Evolutionary conservation across 1,140 invertebrate species (phyloP), one percentile per base, ranked within the genome.

Genomic region (Megalonaias nervosa): DNA sequence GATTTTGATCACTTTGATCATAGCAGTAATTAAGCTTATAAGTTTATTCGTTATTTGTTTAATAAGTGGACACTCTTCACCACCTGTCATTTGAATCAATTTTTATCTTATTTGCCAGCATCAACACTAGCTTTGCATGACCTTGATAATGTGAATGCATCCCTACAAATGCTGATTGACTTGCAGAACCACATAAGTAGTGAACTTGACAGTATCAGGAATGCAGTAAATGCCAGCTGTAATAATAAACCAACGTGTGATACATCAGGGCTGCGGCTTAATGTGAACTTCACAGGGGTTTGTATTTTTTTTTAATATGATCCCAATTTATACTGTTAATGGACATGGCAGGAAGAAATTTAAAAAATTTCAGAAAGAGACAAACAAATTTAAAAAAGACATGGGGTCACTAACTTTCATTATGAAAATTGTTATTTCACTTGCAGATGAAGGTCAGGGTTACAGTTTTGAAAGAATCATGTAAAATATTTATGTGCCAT

Each of bases 101-200:
- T 23, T 19, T 67, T n/a, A 56, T 80, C 13, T 15, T 71, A 31
- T n/a, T 73, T 78, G 70, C 23, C 74, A 85, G 84, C 60, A 71
- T 81, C 79, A 19, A 79, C 80, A 26, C 65, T 38, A 19, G 75
- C 76, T 2, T 57, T 60, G 21, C 21, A 68, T 16, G 64, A 79
- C 4, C 72, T 86, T 66, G 55, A 71, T 15, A 65, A 74, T 17
- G 57, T 86, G 17, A 73, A 58, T 5, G 17, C 1, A 12, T 55
- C 23, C 23, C 60, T 84, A 21, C n/a, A 19, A 23, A 66, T 61
- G 11, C 67, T 86, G 23, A 71, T 59, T 21, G 48, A 48, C 4
- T 67, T 84, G 23, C 67, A 71, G 14, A 71, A 5, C 15, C 74
- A 80, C 57, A 57, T 86, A 1, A n/a, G 67, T 16, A 78, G 58